Evolutionary conservation across 2,797 vertebrate species (phyloP), one percentile per base, ranked within the genome.

Genomic region (Chiroxiphia lanceolata): DNA sequence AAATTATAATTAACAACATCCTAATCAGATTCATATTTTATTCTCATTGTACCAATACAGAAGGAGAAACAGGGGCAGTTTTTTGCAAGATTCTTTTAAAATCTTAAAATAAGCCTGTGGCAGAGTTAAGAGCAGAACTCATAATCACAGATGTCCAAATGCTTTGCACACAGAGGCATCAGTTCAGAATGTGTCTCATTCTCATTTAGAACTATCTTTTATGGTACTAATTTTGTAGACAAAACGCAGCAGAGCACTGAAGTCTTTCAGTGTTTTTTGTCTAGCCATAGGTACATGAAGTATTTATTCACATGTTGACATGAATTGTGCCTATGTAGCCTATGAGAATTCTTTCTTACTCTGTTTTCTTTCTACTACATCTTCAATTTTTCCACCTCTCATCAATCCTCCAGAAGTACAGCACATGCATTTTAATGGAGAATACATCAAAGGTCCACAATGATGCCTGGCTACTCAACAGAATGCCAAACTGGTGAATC

Each of bases 331-430:
- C 93, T 80, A 71, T 67, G 65, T 54, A 92, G 83, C 86, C 93
- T 96, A 80, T 80, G 71, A 96, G 93, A 93, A 94, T 91, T 96
- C 91, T 80, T 92, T 93, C 87, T 95, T 92, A 80, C 64, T 94
- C 87, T 77, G 91, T 88, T 94, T 95, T 94, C 76, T 82, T 95
- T 93, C 92, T 78, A 76, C 88, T 68, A 77, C 0, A 11, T 94
- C 95, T 97, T 95, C 91, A 96, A 95, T 96, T 97, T 97, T 97
- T 97, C 93, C 88, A 93, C 64, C 60, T 95, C 85, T 95, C 96
- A 95, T 96, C 93, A 94, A 93, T 96, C 86, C 93, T 95, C 78
- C 81, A 93, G 78, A 96, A 95, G 60, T 77, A 83, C 83, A 95
- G 78, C 64, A 81, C 83, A 89, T 93, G 93, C 91, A 95, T 97